Evolutionary conservation across 1,140 invertebrate genomes (phyloP).

Genomic region (Drosophila kepulauana): DNA sequence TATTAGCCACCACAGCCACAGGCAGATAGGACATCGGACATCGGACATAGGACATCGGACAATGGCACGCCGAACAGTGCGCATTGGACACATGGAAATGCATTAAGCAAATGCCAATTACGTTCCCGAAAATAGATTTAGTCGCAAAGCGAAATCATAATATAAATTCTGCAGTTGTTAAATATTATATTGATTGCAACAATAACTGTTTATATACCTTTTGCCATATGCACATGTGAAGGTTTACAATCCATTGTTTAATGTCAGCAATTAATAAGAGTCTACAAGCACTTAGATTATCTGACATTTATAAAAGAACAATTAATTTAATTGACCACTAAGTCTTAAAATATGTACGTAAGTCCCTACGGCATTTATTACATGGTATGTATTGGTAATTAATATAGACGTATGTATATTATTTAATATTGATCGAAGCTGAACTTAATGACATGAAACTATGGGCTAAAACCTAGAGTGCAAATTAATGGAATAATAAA

Average conservation of each 20-base stretch:
- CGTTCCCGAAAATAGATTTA: slow-evolving; percentile 63
- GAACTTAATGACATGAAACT: too few species aligned
- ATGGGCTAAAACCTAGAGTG: too few species aligned
- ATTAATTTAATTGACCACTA: not conserved
- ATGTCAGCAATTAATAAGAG: not conserved
- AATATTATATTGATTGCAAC: slow-evolving; percentile 1
- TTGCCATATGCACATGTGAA: not conserved
- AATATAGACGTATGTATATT: too few species aligned
- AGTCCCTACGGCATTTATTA: too few species aligned
- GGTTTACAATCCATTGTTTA: not conserved
- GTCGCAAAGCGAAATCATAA: slow-evolving; percentile 69
- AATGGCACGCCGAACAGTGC: not conserved
- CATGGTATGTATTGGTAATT: too few species aligned
- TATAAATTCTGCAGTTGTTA: slow-evolving; percentile 54
- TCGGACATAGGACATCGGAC: not conserved
- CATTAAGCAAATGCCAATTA: slow-evolving; percentile 62
- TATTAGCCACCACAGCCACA: slow-evolving; percentile 5
- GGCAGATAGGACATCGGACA: not conserved
- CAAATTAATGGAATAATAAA: too few species aligned
- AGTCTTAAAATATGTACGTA: too few species aligned
- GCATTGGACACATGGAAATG: slow-evolving; percentile 50
- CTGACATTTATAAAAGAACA: not conserved
- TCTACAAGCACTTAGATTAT: not conserved
- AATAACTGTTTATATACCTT: not conserved
- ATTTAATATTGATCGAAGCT: too few species aligned